Evolutionary conservation across 2,888 invertebrate species (phyloP), one percentile per base, ranked within the genome.

Genomic region (Scrobipalpa costella): DNA sequence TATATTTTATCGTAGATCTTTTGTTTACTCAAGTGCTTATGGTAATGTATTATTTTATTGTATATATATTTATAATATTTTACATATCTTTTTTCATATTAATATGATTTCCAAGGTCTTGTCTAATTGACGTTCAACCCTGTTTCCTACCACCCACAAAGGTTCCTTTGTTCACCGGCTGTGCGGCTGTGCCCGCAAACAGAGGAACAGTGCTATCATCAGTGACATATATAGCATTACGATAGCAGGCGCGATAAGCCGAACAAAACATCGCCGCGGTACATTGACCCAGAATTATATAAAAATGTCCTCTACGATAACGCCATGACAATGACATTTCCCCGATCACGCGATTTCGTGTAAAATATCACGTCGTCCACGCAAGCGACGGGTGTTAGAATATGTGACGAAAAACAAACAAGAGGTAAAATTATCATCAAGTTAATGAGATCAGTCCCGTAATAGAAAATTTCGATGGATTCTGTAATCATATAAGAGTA

Each of bases 241-340:
- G 89, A 88, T 88, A 88, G 77, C 79, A 9, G 34, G 72, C 72
- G 73, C 79, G 90, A 91, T 91, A 91, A 89, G 82, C 79, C 77
- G 81, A 85, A 89, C 90, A 88, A 85, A 88, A 90, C 88, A 88
- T 79, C 85, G 81, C 73, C 76, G 83, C 86, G 88, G 90, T 89
- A 88, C 90, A 88, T 82, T 90, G 91, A 90, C 91, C 91, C 89
- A 91, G 82, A 88, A 88, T 90, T 90, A 89, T 90, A 89, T 88
- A 89, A 90, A 91, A 88, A 88, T 83, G 83, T 84, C 84, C 84
- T 87, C 88, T 77, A 75, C 79, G 88, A 89, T 88, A 88, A 84
- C 81, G 75, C 70, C 76, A 77, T 89, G 90, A 85, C 89, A 90
- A 83, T 90, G 90, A 90, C 88, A 90, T 60, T 60, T 47, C 15